Base-by-base conservation (phyloP, 1,140 invertebrate genomes). In the Pantala flavescens region DNA sequence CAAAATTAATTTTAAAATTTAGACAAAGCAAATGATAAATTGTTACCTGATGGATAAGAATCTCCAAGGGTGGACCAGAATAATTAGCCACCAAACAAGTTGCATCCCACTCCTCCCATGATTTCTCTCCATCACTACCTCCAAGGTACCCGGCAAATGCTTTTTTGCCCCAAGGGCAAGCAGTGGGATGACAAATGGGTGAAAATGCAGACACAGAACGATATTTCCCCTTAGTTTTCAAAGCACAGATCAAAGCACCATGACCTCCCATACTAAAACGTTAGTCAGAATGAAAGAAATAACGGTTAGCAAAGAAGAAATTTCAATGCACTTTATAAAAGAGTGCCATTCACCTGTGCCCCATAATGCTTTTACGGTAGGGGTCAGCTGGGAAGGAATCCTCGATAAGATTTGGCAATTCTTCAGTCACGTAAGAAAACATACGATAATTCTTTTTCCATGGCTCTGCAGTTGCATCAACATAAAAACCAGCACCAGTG, bases 391-490 rank as follows among this genome's bases (percentile, higher is more conserved):
- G 88, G 79, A 96, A 94, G 80, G 93, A 90, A 3, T 84, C 81
- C 78, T 88, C 88, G 28, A 98, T 87, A n/a, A 98, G 75, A 71
- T 88, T 85, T 75, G 91, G 89, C 63, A 98, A 83, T 84, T 99
- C 98, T 78, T 90, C 88, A 11, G 94, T 96, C n/a, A 99, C 84
- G 80, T 99, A 99, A 71, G 92, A 95, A 79, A 91, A 98, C 98
- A 99, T 99, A 80, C 91, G 89, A 79, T 98, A 99, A 84, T 99
- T 90, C 73, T 89, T 91, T 55, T 91, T 91, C 96, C 97, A 99
- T 74, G 95, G 95, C 36, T 93, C 90, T 79, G 91, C 84, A 0
- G 90, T 91, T 5, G 97, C 96, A 86, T 99, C 92, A 0, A 99
- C 84, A 84, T 99, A 99, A 82, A 98, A 99, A 1, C 97, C 95